A percentile compares a stretch with the other conserved stretches of the same genome.
Evolutionary conservation across 2,113 vertebrate species (phyloP).

Genomic region (Psilopsiagon aymara): DNA sequence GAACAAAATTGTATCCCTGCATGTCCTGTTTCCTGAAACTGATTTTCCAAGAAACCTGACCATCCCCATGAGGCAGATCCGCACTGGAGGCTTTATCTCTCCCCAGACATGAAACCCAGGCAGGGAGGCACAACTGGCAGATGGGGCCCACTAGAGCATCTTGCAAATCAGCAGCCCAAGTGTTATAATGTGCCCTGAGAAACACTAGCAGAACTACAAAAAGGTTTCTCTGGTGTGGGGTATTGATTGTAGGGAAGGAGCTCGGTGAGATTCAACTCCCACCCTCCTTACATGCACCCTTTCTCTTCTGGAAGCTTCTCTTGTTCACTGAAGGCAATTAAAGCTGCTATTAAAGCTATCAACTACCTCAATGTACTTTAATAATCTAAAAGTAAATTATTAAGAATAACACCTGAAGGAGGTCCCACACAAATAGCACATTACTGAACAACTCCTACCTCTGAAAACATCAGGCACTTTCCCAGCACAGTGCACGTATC

Average conservation of each 20-base stretch:
- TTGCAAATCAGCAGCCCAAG: fast-evolving
- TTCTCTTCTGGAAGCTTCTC: background rate
- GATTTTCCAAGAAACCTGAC: background rate
- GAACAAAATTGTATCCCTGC: fast-evolving
- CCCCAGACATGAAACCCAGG: background rate
- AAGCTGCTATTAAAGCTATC: background rate
- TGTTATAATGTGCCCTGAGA: background rate
- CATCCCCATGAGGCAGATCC: fast-evolving
- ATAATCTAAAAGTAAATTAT: background rate
- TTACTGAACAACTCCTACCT: background rate
- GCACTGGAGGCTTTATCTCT: background rate
- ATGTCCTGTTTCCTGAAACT: background rate
- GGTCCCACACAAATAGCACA: background rate
- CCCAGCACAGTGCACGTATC: background rate
- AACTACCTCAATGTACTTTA: background rate
- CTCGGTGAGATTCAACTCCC: background rate
- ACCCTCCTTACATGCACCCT: background rate
- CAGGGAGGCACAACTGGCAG: background rate
- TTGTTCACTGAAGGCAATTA: background rate
- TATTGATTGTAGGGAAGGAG: fast-evolving
- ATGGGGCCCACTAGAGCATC: fast-evolving
- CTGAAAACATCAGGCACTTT: background rate
- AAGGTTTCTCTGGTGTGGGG: background rate
- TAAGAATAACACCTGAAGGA: background rate
- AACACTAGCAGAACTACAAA: fast-evolving